Evolutionary conservation across 2,113 vertebrate species (phyloP), one percentile per base, ranked within the genome.

Genomic region (Poeciliopsis turrubarensis): DNA sequence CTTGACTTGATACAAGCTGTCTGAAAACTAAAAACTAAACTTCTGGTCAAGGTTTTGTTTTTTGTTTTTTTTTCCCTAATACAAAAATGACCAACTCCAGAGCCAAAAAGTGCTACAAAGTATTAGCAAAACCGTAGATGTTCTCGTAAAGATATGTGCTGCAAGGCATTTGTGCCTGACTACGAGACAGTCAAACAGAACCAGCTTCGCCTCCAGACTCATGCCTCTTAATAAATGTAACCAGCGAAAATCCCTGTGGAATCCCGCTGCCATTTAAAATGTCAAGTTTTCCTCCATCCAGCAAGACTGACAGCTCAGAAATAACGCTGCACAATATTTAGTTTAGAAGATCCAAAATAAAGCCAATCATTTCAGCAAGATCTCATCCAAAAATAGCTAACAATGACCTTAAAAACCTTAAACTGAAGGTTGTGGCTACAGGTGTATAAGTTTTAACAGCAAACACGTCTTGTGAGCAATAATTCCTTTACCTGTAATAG

Each of bases 191-290:
- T 37, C 37, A 37, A 67, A 11, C 4, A 25, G n/a, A 5, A 57
- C 1, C 22, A 10, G 51, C 7, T 25, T 6, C 8, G 8, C 19
- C 51, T 57, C 25, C 22, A 57, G 15, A 74, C 74, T 73, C 57
- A 74, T 61, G 65, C 41, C 54, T 73, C 44, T 60, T 79, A 47
- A 68, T 34, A 75, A 81, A 88, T 84, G 65, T 63, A 86, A 78
- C 78, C 80, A 60, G 74, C 69, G 62, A 66, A 77, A 72, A 47
- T 78, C 77, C 69, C 70, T 9, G 34, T 68, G 78, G 74, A 54
- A 75, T 75, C 51, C 34, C 41, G 65, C 22, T 60, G 62, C 66
- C 71, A 73, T 81, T 4, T 11, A 73, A 81, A 82, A 68, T 64
- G 2, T 73, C 79, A 80, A 72, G 63, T 41, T 63, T 64, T 68